phyloP scores from a whole-genome alignment of 92 coral and sea anemone species.

The Actinernus sp. region DNA sequence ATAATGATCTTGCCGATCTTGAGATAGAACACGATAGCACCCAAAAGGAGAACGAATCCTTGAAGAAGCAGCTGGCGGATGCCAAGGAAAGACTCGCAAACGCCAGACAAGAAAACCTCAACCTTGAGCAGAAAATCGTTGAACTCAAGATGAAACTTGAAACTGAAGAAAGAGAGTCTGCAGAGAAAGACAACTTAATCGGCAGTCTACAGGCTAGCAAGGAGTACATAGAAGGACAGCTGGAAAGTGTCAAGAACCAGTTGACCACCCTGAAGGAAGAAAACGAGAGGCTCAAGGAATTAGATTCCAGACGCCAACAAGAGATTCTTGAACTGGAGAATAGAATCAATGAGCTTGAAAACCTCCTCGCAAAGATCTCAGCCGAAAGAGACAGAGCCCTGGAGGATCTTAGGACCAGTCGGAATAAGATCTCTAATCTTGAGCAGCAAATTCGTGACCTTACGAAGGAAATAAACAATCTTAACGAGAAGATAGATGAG shows the following conservation, averaged over 20 bases:
- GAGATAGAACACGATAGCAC: slow-evolving; percentile 70
- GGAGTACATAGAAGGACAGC: slow-evolving; percentile 76
- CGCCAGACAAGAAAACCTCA: slow-evolving; percentile 77
- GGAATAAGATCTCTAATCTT: slow-evolving; percentile 65
- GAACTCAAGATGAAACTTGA: slow-evolving; percentile 84
- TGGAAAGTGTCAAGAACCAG: slow-evolving; percentile 71
- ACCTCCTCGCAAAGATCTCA: slow-evolving; percentile 73
- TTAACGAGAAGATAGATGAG: slow-evolving; percentile 88
- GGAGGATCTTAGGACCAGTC: slow-evolving; percentile 76
- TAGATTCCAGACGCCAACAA: slow-evolving; percentile 60
- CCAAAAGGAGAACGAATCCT: slow-evolving; percentile 76
- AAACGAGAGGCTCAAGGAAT: slow-evolving; percentile 67
- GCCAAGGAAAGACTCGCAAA: slow-evolving; percentile 74
- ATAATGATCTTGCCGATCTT: slow-evolving; percentile 76
- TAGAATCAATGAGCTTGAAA: slow-evolving; percentile 85
- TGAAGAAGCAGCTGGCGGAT: slow-evolving; percentile 78
- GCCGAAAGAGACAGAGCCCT: slow-evolving; percentile 92
- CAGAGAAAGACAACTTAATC: slow-evolving; percentile 83
- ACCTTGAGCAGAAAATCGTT: slow-evolving; percentile 75
- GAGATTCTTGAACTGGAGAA: slow-evolving; percentile 81
- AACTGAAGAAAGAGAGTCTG: slow-evolving; percentile 66
- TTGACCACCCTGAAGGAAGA: slow-evolving; percentile 71
- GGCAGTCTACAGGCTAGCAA: slow-evolving; percentile 73
- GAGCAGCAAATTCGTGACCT: slow-evolving; percentile 90
- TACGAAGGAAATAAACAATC: slow-evolving; percentile 71